Percentiles rank a stretch among this genome's conserved stretches.
Evolutionary conservation across 1,140 invertebrate genomes (phyloP).

Genomic region (Drosophila azteca): DNA sequence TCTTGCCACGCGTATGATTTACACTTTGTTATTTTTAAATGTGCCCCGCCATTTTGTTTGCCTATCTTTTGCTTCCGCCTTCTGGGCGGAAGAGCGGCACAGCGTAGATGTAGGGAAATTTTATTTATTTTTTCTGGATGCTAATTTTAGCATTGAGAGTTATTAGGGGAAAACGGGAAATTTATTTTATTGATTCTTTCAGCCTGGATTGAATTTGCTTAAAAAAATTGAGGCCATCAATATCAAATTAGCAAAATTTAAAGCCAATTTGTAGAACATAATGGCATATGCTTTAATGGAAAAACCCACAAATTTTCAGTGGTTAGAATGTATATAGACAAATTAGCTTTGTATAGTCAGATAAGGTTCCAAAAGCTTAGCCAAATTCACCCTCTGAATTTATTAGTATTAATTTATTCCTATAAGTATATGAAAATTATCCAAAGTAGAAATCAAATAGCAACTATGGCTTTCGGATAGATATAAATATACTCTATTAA

Average conservation of each 20-base stretch:
- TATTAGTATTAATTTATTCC: too few relatives aligned
- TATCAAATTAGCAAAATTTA: conserved; percentile 8
- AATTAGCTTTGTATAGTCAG: too few relatives aligned
- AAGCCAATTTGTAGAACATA: neutral
- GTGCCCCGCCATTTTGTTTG: conserved; percentile 63
- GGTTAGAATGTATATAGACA: too few relatives aligned
- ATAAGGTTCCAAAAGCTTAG: too few relatives aligned
- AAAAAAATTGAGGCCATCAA: neutral
- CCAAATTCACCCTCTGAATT: too few relatives aligned
- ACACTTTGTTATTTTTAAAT: conserved; percentile 82
- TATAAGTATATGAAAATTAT: too few relatives aligned
- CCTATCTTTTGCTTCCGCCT: conserved; percentile 51
- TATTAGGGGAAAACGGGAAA: conserved; percentile 30
- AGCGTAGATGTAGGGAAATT: conserved; percentile 30
- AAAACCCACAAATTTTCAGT: conserved; percentile 5
- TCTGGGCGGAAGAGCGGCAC: neutral
- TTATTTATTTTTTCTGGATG: conserved; percentile 35
- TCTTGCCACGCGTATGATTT: conserved; percentile 73
- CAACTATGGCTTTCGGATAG: too few relatives aligned
- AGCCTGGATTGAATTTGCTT: neutral
- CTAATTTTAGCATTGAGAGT: conserved; percentile 46
- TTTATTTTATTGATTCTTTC: conserved; percentile 45
- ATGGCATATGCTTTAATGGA: neutral
- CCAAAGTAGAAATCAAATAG: too few relatives aligned
- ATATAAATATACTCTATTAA: too few relatives aligned